These are phyloP conservation scores for Chalcis sispes DNA, from an alignment of 2,888 invertebrate genomes.

Conservation along the genomic window DNA sequence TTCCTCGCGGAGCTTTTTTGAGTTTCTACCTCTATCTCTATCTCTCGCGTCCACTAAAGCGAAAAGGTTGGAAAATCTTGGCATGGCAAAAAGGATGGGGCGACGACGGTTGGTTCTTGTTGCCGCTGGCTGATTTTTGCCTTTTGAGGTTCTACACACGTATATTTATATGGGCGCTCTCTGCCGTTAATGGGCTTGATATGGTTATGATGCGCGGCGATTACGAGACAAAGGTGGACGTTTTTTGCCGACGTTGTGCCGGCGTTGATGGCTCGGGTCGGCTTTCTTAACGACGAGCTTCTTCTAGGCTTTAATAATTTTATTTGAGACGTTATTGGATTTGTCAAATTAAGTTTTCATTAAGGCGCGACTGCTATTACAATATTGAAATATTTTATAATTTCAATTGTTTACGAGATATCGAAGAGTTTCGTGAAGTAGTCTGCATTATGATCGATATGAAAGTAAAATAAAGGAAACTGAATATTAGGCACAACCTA, in stretches of 20 bases:
- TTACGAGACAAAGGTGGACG: slow-evolving; percentile 30
- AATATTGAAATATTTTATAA: too few relatives aligned
- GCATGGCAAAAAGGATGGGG: slow-evolving; percentile 30
- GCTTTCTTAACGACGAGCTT: too few relatives aligned
- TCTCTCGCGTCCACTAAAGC: background rate
- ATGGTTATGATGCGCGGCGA: slow-evolving; percentile 46
- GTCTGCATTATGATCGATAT: too few relatives aligned
- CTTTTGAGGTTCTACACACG: slow-evolving; percentile 7
- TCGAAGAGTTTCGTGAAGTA: too few relatives aligned
- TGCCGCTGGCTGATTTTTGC: slow-evolving; percentile 20
- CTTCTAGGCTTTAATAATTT: too few relatives aligned
- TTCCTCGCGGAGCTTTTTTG: slow-evolving; percentile 8
- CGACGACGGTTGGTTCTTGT: slow-evolving; percentile 25
- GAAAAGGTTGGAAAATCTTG: background rate
- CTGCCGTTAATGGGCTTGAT: slow-evolving; percentile 54
- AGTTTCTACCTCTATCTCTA: background rate
- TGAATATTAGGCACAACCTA: too few relatives aligned
- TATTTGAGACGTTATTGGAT: too few relatives aligned
- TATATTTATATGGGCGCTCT: slow-evolving; percentile 24
- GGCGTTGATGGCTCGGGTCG: background rate
- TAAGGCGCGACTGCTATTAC: too few relatives aligned
- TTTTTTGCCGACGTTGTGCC: background rate
- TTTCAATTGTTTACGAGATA: too few relatives aligned
- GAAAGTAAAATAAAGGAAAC: too few relatives aligned
- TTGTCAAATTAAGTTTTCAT: too few relatives aligned